phyloP scores from a whole-genome alignment of 2,113 vertebrate genomes.

The Catharus minimus region DNA sequence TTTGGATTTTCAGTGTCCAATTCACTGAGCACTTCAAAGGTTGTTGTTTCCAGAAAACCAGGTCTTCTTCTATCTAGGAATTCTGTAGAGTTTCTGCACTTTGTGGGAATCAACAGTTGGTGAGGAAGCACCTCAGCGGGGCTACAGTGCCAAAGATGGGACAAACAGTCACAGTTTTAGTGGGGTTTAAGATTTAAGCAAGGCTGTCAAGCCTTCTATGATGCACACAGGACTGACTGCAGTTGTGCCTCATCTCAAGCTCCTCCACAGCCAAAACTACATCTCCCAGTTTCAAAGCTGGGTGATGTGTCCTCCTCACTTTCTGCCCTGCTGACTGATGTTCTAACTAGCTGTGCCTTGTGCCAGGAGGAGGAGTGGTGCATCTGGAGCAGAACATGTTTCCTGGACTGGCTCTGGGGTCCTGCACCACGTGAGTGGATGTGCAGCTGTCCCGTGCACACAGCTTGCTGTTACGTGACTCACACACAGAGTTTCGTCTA shows the following conservation, averaged over 20 bases:
- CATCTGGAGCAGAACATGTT: not conserved
- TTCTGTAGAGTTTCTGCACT: not conserved
- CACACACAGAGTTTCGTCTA: not conserved
- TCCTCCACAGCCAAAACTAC: not conserved
- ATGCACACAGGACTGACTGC: not conserved
- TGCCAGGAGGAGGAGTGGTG: not conserved
- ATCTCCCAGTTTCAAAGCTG: not conserved
- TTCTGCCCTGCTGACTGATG: not conserved
- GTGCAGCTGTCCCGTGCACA: not conserved
- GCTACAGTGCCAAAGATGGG: not conserved
- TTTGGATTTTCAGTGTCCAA: not conserved
- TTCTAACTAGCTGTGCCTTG: not conserved
- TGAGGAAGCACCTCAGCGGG: not conserved
- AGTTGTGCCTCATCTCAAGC: not conserved
- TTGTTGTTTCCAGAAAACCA: not conserved
- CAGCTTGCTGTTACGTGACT: rapidly evolving
- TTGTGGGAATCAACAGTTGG: not conserved
- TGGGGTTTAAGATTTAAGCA: not conserved
- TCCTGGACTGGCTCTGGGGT: not conserved
- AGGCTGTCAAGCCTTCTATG: not conserved
- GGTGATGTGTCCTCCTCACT: rapidly evolving
- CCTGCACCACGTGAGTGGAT: rapidly evolving
- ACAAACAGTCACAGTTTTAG: not conserved
- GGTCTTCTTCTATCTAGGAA: not conserved
- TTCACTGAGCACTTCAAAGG: not conserved